Evolutionary conservation across 2,113 vertebrate genomes (phyloP).

Genomic region (Dromiciops gliroides): DNA sequence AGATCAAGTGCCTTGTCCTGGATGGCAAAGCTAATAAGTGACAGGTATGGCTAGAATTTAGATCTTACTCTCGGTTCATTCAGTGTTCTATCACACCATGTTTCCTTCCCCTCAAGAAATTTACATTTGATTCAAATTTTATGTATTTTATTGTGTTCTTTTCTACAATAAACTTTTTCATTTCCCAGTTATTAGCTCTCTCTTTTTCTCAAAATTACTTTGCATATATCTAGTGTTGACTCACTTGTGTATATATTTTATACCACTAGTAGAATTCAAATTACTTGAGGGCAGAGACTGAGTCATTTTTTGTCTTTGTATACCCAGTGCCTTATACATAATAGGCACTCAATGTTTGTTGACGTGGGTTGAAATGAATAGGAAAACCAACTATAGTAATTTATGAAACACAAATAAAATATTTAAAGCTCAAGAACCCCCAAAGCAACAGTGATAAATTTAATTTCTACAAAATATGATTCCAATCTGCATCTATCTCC

Average conservation of each 20-base stretch:
- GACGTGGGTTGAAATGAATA: neutral
- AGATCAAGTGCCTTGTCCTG: too few species aligned
- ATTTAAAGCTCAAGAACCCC: neutral
- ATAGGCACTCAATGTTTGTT: neutral
- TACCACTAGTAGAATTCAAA: too few species aligned
- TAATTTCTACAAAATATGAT: neutral
- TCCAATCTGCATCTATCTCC: neutral
- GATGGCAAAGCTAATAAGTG: too few species aligned
- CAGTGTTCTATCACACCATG: neutral
- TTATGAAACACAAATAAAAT: slow-evolving; percentile 10
- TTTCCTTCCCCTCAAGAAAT: neutral
- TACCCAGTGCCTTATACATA: neutral
- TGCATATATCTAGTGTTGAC: too few species aligned
- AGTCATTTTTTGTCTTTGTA: too few species aligned
- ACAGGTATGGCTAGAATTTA: too few species aligned
- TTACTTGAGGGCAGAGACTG: too few species aligned
- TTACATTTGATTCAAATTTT: neutral
- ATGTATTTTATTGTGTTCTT: neutral
- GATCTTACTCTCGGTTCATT: neutral
- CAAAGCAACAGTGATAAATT: neutral
- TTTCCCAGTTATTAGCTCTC: too few species aligned
- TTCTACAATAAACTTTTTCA: neutral
- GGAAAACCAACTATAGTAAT: neutral
- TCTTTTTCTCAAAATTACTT: too few species aligned
- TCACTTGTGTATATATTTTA: too few species aligned